A percentile compares a stretch with the other conserved stretches of the same genome.
phyloP scores from a whole-genome alignment of 2,888 invertebrate species.

The Vesta saturnalis region DNA sequence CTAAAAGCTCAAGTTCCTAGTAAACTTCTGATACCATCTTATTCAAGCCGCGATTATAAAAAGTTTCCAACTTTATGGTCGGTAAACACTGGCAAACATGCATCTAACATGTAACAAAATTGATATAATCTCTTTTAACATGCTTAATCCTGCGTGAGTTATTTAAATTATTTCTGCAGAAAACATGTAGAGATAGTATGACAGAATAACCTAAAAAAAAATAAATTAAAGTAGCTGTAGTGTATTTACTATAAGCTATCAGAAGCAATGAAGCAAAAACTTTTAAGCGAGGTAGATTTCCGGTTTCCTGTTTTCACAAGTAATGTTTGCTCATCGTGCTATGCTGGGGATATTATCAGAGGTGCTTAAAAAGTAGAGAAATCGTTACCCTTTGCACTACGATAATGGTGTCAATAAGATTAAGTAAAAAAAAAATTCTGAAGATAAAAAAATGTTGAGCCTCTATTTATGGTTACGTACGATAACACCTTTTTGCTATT shows the following conservation, averaged over 20 bases:
- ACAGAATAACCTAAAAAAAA: no score
- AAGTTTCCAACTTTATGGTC: no score
- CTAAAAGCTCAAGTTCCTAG: conserved; percentile 15
- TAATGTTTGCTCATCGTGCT: background rate
- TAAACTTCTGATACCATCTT: conserved; percentile 16
- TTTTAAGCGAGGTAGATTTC: background rate
- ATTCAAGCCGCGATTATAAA: no score
- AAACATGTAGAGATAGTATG: no score
- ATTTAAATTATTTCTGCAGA: no score
- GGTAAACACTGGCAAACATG: no score
- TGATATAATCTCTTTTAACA: no score
- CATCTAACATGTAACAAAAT: no score
- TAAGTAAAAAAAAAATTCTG: no score
- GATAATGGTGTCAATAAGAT: conserved; percentile 1
- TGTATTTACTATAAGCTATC: background rate
- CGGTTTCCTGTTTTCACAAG: conserved; percentile 2
- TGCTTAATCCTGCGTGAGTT: no score
- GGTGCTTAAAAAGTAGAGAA: background rate
- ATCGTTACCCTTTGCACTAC: background rate
- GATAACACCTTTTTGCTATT: background rate
- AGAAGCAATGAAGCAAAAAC: background rate
- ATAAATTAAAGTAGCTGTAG: no score
- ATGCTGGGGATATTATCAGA: conserved; percentile 1
- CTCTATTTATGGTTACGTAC: background rate
- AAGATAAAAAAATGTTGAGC: background rate